These are phyloP conservation scores for Meghimatium bilineatum DNA, from an alignment of 2,888 invertebrate species.

Conservation along the genomic window DNA sequence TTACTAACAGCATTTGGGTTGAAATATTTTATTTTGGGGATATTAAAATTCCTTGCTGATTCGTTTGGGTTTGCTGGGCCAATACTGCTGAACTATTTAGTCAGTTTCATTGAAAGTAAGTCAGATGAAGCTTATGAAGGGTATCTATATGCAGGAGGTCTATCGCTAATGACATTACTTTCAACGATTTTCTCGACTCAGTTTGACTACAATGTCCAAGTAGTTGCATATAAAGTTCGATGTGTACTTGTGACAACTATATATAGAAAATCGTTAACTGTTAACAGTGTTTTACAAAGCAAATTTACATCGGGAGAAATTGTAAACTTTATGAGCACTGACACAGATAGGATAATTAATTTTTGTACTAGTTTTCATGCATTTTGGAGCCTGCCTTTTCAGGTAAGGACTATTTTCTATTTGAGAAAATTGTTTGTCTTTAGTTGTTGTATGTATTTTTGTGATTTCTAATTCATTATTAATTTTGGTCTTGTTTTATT, in stretches of 20 bases:
- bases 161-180: slow-evolving; percentile 83
- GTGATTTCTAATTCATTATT: no score
- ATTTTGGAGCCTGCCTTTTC: slow-evolving; percentile 95
- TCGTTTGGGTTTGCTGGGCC: slow-evolving; percentile 92
- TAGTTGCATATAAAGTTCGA: slow-evolving; percentile 89
- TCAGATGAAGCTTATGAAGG: slow-evolving; percentile 80
- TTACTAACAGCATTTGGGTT: slow-evolving; percentile 72
- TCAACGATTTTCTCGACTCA: slow-evolving; percentile 90
- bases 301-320: slow-evolving; percentile 86
- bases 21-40: slow-evolving; percentile 73
- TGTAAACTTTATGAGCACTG: slow-evolving; percentile 97
- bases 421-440: no score
- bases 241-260: slow-evolving; percentile 89
- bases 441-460: no score
- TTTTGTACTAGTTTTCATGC: slow-evolving; percentile 97
- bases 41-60: slow-evolving; percentile 86
- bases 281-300: slow-evolving; percentile 77
- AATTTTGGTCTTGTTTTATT: no score
- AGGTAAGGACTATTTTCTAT: slow-evolving; percentile 68
- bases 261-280: slow-evolving; percentile 84
- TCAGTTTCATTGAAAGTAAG: slow-evolving; percentile 86
- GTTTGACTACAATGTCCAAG: slow-evolving; percentile 89
- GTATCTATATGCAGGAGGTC: slow-evolving; percentile 80
- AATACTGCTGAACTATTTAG: slow-evolving; percentile 88
- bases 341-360: slow-evolving; percentile 95